These are phyloP conservation scores for Aphodius granarius DNA, from an alignment of 2,888 invertebrate species.

Conservation along the genomic window DNA sequence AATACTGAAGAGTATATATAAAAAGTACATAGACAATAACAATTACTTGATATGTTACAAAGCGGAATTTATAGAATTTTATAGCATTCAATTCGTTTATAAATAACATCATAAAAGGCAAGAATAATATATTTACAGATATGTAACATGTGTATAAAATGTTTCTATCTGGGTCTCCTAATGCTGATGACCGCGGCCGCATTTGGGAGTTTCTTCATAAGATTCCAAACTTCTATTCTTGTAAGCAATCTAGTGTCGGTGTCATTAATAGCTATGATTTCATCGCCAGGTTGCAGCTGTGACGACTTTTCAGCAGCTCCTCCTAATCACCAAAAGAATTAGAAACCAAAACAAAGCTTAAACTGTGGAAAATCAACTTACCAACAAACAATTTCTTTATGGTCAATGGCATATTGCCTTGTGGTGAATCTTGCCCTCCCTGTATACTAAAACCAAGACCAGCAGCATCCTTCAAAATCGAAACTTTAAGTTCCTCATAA, in stretches of 20 bases:
- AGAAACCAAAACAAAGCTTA: slow-evolving; percentile 12
- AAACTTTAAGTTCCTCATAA: slow-evolving; percentile 42
- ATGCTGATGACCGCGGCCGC: slow-evolving; percentile 70
- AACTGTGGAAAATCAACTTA: slow-evolving; percentile 49
- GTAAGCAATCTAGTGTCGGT: slow-evolving; percentile 80
- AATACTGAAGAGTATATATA: slow-evolving; percentile 2
- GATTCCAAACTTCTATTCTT: slow-evolving; percentile 93
- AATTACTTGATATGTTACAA: neutral
- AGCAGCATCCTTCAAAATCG: slow-evolving; percentile 76
- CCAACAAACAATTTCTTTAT: slow-evolving; percentile 95
- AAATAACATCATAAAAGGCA: slow-evolving; percentile 16
- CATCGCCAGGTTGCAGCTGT: slow-evolving; percentile 81
- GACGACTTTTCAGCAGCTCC: slow-evolving; percentile 89
- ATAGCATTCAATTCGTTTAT: neutral
- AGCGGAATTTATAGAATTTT: slow-evolving; percentile 1
- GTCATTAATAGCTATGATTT: slow-evolving; percentile 82
- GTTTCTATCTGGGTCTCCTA: slow-evolving; percentile 30
- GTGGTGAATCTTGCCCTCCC: slow-evolving; percentile 88
- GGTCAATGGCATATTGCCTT: slow-evolving; percentile 84
- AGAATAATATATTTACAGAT: slow-evolving; percentile 25
- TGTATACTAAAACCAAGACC: slow-evolving; percentile 94
- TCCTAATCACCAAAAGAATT: slow-evolving; percentile 59
- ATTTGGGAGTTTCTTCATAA: slow-evolving; percentile 86
- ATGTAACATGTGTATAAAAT: slow-evolving; percentile 13
- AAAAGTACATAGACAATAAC: neutral